phyloP scores from a whole-genome alignment of 2,888 invertebrate genomes.

The Azorinus chamasolen region DNA sequence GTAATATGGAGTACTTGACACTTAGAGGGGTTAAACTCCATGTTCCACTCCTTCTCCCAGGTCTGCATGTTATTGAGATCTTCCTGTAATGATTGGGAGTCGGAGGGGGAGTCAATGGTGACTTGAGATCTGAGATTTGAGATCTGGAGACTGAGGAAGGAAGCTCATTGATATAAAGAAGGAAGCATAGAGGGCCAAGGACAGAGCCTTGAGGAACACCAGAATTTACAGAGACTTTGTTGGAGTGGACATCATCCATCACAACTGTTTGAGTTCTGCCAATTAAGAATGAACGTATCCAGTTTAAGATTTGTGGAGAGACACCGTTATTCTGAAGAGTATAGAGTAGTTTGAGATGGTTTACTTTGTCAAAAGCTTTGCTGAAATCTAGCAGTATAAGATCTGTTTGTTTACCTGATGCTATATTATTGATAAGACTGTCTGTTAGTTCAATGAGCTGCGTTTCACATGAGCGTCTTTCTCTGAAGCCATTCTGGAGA shows the following conservation, averaged over 20 bases:
- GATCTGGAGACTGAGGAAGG: constrained; percentile 16
- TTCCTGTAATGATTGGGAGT: constrained; percentile 6
- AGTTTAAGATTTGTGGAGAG: constrained; percentile 2
- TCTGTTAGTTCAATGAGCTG: constrained; percentile 21
- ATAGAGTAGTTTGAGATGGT: constrained; percentile 29
- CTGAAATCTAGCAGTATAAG: constrained; percentile 25
- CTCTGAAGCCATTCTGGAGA: constrained; percentile 15
- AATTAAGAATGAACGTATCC: constrained; percentile 21
- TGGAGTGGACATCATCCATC: constrained; percentile 9
- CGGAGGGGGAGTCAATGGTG: constrained; percentile 5
- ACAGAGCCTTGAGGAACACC: constrained; percentile 35
- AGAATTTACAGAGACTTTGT: constrained; percentile 19
- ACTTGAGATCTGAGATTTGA: not conserved
- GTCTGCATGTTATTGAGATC: constrained; percentile 10
- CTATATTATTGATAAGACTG: constrained; percentile 1
- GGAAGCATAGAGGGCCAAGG: constrained; percentile 21
- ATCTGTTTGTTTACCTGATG: constrained; percentile 30
- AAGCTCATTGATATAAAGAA: constrained; percentile 16
- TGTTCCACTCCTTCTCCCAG: constrained; percentile 18
- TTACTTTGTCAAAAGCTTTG: constrained; percentile 33
- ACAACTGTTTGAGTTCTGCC: constrained; percentile 22
- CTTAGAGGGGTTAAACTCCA: constrained; percentile 25
- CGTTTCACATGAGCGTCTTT: constrained; percentile 26
- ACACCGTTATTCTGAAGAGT: constrained; percentile 24
- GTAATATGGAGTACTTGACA: constrained; percentile 29